These are phyloP conservation scores for Boulengeromyrus knoepffleri DNA, from an alignment of 2,113 vertebrate genomes.

Conservation along the genomic window DNA sequence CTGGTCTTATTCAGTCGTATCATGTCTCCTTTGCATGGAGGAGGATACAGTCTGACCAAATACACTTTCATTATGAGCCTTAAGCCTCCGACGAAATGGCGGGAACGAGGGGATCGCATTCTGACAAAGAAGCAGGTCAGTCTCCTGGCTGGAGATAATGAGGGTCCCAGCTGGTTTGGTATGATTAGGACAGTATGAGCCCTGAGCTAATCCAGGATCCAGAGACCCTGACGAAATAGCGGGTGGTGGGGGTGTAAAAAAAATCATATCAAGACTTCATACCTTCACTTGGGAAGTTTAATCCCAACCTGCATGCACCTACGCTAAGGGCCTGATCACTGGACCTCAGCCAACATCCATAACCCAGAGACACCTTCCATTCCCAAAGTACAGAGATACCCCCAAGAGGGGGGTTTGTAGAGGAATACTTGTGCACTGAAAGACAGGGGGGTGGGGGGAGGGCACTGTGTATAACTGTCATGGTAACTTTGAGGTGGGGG, in stretches of 20 bases:
- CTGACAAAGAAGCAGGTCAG: neutral
- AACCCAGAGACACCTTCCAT: neutral
- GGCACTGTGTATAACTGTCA: neutral
- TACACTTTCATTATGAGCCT: neutral
- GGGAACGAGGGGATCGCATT: neutral
- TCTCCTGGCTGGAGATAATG: neutral
- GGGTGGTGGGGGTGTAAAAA: neutral
- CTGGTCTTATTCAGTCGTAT: neutral
- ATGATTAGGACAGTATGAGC: neutral
- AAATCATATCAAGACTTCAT: neutral
- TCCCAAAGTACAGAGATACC: neutral
- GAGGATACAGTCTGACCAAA: neutral
- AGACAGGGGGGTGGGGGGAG: neutral
- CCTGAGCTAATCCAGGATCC: neutral
- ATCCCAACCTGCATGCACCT: neutral
- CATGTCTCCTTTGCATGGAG: neutral
- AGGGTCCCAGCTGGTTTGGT: neutral
- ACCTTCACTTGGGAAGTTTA: neutral
- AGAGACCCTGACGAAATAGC: neutral
- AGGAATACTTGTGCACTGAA: neutral
- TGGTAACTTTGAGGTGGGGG: neutral
- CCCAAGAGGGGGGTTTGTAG: neutral
- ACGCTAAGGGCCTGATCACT: neutral
- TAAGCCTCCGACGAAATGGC: neutral
- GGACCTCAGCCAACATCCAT: neutral